Evolutionary conservation across 2,797 vertebrate genomes (phyloP), one percentile per base, ranked within the genome.

Genomic region (Sebastes alutus): DNA sequence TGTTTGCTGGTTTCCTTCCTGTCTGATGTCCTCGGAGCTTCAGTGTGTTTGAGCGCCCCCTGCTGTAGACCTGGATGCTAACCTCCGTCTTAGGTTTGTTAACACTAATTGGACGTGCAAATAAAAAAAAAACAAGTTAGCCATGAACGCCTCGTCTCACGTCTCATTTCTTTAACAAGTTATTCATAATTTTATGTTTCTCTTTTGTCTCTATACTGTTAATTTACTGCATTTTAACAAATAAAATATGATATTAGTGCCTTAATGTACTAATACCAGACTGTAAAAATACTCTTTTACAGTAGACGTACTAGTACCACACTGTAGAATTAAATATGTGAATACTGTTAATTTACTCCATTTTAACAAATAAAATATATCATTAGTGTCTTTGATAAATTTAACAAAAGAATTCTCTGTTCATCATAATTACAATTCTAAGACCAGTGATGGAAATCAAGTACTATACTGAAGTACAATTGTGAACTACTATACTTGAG

Each of bases 71-170:
- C 87, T 85, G 96, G 96, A 96, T 84, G 96, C 96, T 97, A 95
- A 95, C 95, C 94, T 97, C 95, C 96, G 94, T 96, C 96, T 97
- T 95, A 95, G 81, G 92, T 96, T 96, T 96, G 95, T 97, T 96
- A 94, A 97, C 70, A 95, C 96, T 95, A 95, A 95, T 86, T 89
- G 93, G 94, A 93, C 88, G 95, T 97, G 96, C 95, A 95, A 98
- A 98, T 97, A 97, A 98, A 98, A 69, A 98, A n/a, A 33, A 97
- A 97, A 97, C 67, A 93, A 89, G 89, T 88, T 86, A 93, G 76
- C 77, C 81, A 33, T 74, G 80, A 30, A 78, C 1, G 46, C 29
- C 49, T 30, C 32, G 42, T 71, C 42, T 72, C 20, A 38, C 0
- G 27, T 32, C 29, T 61, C 56, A 7, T 58, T 27, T 58, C 30